Evolutionary conservation across 2,888 invertebrate species (phyloP).

Genomic region (Leptogaster cylindrica): DNA sequence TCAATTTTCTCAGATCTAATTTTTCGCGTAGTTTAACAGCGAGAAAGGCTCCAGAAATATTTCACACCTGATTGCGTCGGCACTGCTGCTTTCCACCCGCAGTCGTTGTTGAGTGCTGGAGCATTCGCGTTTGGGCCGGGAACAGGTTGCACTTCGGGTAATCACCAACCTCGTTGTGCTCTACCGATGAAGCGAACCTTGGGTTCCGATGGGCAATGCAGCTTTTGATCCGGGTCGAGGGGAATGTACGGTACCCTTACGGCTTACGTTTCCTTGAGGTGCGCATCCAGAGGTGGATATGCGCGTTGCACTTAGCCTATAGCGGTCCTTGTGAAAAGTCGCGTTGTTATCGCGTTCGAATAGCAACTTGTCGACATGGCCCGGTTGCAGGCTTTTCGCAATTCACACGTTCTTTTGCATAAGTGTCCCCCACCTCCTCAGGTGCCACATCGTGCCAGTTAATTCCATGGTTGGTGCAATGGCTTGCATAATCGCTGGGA

Average conservation of each 20-base stretch:
- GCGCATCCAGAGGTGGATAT: not conserved
- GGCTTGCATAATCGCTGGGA: conserved; percentile 21
- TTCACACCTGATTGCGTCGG: conserved; percentile 38
- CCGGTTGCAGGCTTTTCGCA: not conserved
- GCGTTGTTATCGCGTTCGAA: not conserved
- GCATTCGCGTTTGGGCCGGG: not conserved
- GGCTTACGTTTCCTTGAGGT: not conserved
- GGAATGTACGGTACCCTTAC: conserved; percentile 25
- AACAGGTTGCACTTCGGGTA: conserved; percentile 21
- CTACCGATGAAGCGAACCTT: not conserved
- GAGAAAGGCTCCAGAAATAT: conserved; percentile 24
- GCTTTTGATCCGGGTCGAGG: conserved; percentile 22
- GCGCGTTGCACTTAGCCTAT: no score
- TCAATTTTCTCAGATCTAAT: conserved; percentile 35
- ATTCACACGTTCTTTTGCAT: conserved; percentile 20
- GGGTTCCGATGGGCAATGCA: not conserved
- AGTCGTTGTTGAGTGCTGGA: not conserved
- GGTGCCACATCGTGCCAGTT: not conserved
- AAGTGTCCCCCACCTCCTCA: conserved; percentile 6
- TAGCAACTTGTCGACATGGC: not conserved
- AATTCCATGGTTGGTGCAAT: not conserved
- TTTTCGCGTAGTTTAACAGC: conserved; percentile 40
- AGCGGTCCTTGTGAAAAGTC: conserved; percentile 7
- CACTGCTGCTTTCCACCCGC: not conserved
- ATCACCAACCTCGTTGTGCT: conserved; percentile 22